A percentile compares a stretch with the other conserved stretches of the same genome.
Conservation (phyloP, 2,888 invertebrate species). For the Epirrhoe tristata region DNA sequence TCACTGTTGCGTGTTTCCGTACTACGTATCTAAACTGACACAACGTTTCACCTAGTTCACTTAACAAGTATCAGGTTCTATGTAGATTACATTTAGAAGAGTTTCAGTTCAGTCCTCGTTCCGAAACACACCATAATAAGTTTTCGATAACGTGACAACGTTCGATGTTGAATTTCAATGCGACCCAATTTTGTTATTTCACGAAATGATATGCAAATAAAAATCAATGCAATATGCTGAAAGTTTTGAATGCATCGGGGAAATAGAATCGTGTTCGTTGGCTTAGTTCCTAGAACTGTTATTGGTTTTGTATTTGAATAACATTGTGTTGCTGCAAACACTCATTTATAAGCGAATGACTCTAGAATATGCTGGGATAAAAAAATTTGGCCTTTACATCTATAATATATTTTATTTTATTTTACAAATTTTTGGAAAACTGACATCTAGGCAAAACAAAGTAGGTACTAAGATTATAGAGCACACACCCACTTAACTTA, state of each 20-base stretch:
- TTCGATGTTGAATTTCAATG: neutral
- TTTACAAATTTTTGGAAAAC: too few relatives aligned
- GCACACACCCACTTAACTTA: too few relatives aligned
- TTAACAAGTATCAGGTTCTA: neutral
- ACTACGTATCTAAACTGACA: too few relatives aligned
- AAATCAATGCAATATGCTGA: neutral
- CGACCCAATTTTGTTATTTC: neutral
- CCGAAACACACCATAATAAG: neutral
- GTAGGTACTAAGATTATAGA: too few relatives aligned
- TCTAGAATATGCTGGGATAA: neutral
- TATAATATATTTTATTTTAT: too few relatives aligned
- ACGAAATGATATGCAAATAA: neutral
- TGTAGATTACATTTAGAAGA: neutral
- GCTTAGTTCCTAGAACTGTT: neutral
- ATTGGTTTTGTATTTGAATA: neutral
- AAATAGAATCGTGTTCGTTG: neutral
- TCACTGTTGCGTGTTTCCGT: too few relatives aligned
- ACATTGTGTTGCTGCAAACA: neutral
- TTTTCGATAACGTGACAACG: slow-evolving; percentile 3
- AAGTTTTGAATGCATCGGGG: neutral
- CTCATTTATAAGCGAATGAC: neutral
- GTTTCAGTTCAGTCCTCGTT: neutral
- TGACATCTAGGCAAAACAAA: too few relatives aligned
- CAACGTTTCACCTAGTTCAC: neutral
- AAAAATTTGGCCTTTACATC: too few relatives aligned